Evolutionary conservation across 2,888 invertebrate species (phyloP), one percentile per base, ranked within the genome.

Genomic region (Mimachlamys varia): DNA sequence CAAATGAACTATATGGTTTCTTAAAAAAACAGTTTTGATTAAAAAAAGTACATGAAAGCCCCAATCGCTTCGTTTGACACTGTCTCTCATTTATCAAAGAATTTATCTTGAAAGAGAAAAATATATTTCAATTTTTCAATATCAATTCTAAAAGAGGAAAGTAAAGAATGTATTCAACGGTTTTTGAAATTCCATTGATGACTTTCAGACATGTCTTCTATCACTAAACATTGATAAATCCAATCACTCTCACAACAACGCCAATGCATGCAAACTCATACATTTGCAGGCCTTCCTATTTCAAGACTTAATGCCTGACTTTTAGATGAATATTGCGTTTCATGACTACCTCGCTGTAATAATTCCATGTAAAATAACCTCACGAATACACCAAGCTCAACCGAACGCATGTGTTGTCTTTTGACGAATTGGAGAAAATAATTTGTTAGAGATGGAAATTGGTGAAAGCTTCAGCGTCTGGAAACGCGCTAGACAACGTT

Each of bases 341-440:
- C 76, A 17, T 33, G 27, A 76, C 33, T 76, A 15, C 76, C 10
- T 33, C 33, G 12, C 15, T 76, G 76, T 76, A 33, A 33, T 33
- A 76, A 76, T 76, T 76, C 7, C 76, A 76, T 76, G 76, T 76
- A 76, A 76, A 76, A 76, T 76, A 76, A 76, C 33, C 76, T 22
- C 33, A 22, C 33, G 33, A 76, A 76, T 33, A 33, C 76, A 33
- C 76, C 33, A 76, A 76, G 33, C 12, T 33, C 15, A 33, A 13
- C 76, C 76, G 76, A 76, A 76, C 76, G 33, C 76, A 76, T 76
- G 76, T 76, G 76, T 76, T 76, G 76, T 76, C 27, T 76, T 76
- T 76, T 27, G 76, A 76, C 76, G 76, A 76, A 76, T 76, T 76
- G 76, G 76, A 76, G 76, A 76, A 76, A 76, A 76, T 76, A 76